Percentiles rank a stretch among this genome's conserved stretches.
Evolutionary conservation across 2,888 invertebrate genomes (phyloP).

Genomic region (Thymelicus sylvestris): DNA sequence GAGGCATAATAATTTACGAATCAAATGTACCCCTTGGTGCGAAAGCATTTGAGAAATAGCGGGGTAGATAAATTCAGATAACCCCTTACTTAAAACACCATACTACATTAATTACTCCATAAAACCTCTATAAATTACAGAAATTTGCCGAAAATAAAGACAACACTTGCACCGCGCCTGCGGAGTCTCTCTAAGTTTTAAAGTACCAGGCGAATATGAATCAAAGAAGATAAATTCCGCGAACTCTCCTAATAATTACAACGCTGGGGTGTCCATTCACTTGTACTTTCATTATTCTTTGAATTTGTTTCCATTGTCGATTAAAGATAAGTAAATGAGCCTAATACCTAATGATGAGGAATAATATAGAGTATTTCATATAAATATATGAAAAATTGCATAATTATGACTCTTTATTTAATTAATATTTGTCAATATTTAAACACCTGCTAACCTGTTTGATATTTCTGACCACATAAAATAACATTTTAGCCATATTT

Average conservation of each 20-base stretch:
- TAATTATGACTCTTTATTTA: no score
- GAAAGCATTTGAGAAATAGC: slow-evolving; percentile 1
- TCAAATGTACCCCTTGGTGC: background rate
- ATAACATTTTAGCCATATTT: no score
- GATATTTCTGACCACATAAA: no score
- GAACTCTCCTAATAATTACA: slow-evolving; percentile 72
- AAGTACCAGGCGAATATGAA: slow-evolving; percentile 29
- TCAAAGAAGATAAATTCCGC: slow-evolving; percentile 53
- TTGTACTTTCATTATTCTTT: slow-evolving; percentile 80
- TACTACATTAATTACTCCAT: slow-evolving; percentile 35
- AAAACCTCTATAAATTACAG: slow-evolving; percentile 33
- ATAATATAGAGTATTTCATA: no score
- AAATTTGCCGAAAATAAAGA: slow-evolving; percentile 31
- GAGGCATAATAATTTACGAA: background rate
- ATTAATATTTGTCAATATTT: no score
- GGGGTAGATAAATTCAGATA: slow-evolving; percentile 23
- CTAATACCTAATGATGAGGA: no score
- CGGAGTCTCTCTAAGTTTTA: slow-evolving; percentile 29
- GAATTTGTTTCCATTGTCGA: slow-evolving; percentile 55
- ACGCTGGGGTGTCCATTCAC: slow-evolving; percentile 78
- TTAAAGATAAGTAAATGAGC: no score
- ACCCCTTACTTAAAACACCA: slow-evolving; percentile 34
- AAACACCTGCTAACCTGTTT: no score
- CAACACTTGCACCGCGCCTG: slow-evolving; percentile 28
- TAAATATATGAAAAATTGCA: no score